phyloP scores from a whole-genome alignment of 2,797 vertebrate genomes.

The Meriones psammophilus region DNA sequence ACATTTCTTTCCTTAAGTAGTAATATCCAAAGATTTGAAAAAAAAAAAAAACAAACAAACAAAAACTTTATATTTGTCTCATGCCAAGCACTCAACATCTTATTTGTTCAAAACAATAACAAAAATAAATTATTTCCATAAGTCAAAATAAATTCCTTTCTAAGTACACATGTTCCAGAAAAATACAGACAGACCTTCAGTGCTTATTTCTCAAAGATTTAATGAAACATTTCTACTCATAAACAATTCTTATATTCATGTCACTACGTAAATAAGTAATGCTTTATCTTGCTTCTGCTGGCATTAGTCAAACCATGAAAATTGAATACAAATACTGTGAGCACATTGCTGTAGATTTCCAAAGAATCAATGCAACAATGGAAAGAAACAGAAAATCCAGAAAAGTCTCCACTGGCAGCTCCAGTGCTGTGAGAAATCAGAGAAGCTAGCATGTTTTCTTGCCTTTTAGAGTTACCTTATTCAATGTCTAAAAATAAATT shows the following conservation, averaged over 20 bases:
- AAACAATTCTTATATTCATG: background rate
- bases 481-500: slow-evolving; percentile 42
- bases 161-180: background rate
- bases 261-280: background rate
- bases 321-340: background rate
- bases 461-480: slow-evolving; percentile 25
- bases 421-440: background rate
- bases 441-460: background rate
- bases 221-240: background rate
- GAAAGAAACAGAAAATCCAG: slow-evolving; percentile 33
- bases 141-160: background rate
- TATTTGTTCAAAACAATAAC: background rate
- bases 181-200: background rate
- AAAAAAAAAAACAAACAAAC: background rate
- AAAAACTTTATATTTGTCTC: background rate
- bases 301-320: background rate
- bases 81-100: background rate
- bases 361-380: background rate
- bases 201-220: background rate
- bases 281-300: background rate
- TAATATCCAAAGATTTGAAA: background rate
- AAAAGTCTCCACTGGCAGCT: background rate
- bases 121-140: background rate
- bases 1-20: background rate
- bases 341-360: background rate